These are phyloP conservation scores for Brachyhypopomus gauderio DNA, from an alignment of 2,113 vertebrate species.

Conservation along the genomic window DNA sequence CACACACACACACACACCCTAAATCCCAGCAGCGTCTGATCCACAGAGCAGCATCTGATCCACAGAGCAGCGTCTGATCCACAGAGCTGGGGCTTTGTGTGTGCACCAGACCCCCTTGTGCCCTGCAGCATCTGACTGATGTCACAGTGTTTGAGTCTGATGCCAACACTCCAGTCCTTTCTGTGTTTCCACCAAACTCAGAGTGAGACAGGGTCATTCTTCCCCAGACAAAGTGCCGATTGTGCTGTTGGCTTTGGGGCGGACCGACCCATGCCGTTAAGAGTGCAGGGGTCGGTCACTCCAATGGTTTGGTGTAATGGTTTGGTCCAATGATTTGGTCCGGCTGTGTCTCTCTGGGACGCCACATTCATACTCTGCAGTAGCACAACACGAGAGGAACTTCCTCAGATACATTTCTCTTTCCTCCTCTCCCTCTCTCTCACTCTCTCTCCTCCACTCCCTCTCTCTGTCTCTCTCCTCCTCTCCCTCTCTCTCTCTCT, in stretches of 20 bases:
- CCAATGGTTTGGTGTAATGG: conserved; percentile 57
- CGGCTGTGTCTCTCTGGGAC: conserved; percentile 43
- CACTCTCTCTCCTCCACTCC: background rate
- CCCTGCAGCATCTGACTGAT: background rate
- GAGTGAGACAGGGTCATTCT: conserved; percentile 68
- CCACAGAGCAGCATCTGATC: background rate
- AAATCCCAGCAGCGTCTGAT: background rate
- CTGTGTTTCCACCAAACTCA: conserved; percentile 42
- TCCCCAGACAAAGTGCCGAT: conserved; percentile 67
- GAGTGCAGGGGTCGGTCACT: conserved; percentile 46
- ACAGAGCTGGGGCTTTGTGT: background rate
- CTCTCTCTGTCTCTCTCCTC: background rate
- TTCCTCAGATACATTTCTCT: background rate
- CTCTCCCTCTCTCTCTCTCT: conserved; percentile 15
- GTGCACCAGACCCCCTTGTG: background rate
- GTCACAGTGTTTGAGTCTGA: background rate
- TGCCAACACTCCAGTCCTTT: background rate
- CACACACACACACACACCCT: no score
- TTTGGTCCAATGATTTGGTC: conserved; percentile 45
- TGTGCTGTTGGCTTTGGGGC: conserved; percentile 55
- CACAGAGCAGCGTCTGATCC: background rate
- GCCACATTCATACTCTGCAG: conserved; percentile 62
- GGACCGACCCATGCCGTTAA: conserved; percentile 61
- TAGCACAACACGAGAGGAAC: background rate
- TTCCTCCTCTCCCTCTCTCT: background rate